Conservation (phyloP, 2,888 invertebrate species). For the Leptopilina myrica region DNA sequence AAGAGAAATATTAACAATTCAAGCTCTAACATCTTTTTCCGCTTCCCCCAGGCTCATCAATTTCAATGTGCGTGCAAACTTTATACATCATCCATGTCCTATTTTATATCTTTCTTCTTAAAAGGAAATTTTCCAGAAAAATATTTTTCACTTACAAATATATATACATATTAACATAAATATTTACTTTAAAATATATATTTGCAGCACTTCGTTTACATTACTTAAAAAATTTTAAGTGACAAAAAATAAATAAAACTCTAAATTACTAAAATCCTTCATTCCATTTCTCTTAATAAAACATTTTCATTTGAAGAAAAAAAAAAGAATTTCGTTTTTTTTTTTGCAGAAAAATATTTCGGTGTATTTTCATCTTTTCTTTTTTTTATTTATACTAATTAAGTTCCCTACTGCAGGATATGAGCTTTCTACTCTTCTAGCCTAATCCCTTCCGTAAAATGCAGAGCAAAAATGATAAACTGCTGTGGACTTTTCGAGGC, state of each 20-base stretch:
- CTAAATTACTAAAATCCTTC: no score
- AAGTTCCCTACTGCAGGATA: neutral
- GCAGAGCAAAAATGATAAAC: conserved; percentile 12
- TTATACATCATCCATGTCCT: neutral
- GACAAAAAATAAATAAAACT: no score
- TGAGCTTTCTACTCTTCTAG: neutral
- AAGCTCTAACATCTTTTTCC: neutral
- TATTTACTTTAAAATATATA: no score
- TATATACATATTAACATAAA: no score
- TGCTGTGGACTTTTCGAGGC: conserved; percentile 20
- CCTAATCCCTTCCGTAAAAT: conserved; percentile 23
- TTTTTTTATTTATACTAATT: neutral
- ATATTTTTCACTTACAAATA: neutral
- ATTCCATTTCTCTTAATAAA: no score
- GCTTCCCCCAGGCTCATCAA: neutral
- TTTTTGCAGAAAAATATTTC: neutral
- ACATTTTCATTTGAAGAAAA: no score
- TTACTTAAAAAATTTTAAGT: no score
- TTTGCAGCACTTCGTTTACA: no score
- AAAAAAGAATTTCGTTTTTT: no score
- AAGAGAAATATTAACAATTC: neutral
- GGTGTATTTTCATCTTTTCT: neutral
- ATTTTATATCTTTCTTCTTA: neutral
- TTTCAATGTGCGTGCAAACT: neutral
- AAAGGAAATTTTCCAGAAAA: conserved; percentile 2